phyloP scores from a whole-genome alignment of 1,140 invertebrate genomes.

The Pogonomyrmex californicus region DNA sequence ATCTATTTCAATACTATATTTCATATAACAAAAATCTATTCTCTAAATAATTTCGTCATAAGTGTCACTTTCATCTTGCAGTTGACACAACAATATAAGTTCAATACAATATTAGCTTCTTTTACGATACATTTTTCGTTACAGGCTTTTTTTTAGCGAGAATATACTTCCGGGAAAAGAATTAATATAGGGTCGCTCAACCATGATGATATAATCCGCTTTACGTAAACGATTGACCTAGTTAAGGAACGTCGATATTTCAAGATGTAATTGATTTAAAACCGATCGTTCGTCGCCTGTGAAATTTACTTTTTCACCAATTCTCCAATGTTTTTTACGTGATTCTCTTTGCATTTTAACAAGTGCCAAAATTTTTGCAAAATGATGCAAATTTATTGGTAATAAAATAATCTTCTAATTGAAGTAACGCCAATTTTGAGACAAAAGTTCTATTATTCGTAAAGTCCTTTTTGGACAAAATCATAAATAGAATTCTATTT shows the following conservation, averaged over 20 bases:
- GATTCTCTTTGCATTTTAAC: neutral
- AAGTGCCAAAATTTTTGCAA: neutral
- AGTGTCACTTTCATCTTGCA: too few species aligned
- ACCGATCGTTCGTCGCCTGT: neutral
- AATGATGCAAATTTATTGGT: neutral
- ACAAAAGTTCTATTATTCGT: too few species aligned
- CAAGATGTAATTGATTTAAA: slow-evolving; percentile 51
- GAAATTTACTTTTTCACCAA: neutral
- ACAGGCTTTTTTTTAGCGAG: neutral
- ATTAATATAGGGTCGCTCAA: slow-evolving; percentile 34
- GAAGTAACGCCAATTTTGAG: neutral
- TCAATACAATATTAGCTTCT: neutral
- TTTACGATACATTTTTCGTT: neutral
- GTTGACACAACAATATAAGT: too few species aligned
- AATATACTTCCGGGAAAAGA: slow-evolving; percentile 13
- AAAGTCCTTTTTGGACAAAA: neutral
- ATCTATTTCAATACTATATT: too few species aligned
- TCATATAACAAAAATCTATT: too few species aligned
- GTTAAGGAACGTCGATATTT: slow-evolving; percentile 36
- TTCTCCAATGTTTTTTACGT: neutral
- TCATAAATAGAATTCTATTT: neutral
- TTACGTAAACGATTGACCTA: slow-evolving; percentile 43
- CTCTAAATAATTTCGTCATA: too few species aligned
- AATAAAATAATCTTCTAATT: neutral
- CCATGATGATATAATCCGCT: slow-evolving; percentile 19